Evolutionary conservation across 2,888 invertebrate species (phyloP).

Genomic region (Acronicta aceris): DNA sequence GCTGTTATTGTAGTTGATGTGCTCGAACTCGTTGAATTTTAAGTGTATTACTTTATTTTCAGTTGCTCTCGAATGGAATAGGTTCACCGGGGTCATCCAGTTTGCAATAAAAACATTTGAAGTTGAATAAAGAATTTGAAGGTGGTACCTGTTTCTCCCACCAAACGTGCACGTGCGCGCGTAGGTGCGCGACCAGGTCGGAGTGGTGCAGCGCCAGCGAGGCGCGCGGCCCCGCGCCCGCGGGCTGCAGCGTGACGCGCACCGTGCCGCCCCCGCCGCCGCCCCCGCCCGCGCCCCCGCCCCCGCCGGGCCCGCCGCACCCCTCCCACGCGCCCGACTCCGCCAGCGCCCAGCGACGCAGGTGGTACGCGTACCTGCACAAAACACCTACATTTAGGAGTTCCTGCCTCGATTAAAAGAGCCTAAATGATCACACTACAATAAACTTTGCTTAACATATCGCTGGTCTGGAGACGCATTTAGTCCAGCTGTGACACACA

Average conservation of each 20-base stretch:
- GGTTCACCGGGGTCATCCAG: too few relatives aligned
- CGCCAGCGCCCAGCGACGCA: constrained; percentile 96
- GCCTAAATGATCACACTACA: too few relatives aligned
- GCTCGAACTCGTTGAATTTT: too few relatives aligned
- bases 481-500: too few relatives aligned
- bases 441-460: too few relatives aligned
- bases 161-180: constrained; percentile 98
- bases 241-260: constrained; percentile 95
- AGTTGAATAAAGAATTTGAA: too few relatives aligned
- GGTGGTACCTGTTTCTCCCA: constrained; percentile 92
- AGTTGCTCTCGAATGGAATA: too few relatives aligned
- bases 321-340: constrained; percentile 94
- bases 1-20: too few relatives aligned
- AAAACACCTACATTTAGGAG: not conserved
- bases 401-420: too few relatives aligned
- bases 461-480: too few relatives aligned
- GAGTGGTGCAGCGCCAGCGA: constrained; percentile 94
- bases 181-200: constrained; percentile 97
- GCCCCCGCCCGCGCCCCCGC: not conserved
- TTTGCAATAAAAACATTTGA: too few relatives aligned
- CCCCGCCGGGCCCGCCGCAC: constrained; percentile 86
- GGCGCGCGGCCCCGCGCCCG: constrained; percentile 95
- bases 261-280: constrained; percentile 84
- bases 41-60: too few relatives aligned
- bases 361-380: constrained; percentile 94